Conservation (phyloP, 2,113 vertebrate species). For the Bettongia penicillata region DNA sequence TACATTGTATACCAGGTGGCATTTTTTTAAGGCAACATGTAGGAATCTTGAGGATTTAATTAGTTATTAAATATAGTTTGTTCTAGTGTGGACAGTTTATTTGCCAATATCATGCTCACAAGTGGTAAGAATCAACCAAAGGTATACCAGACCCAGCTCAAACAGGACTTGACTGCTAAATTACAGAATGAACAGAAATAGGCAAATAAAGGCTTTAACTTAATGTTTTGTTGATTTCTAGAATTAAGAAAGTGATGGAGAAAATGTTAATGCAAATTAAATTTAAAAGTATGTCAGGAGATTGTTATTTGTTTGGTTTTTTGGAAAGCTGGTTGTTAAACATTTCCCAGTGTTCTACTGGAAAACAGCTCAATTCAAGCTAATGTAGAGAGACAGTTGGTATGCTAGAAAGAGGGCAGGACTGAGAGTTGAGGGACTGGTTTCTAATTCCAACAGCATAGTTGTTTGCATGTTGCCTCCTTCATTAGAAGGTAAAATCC, state of each 20-base stretch:
- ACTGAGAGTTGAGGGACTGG: not conserved
- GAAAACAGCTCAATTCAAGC: not conserved
- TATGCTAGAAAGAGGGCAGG: not conserved
- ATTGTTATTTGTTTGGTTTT: not conserved
- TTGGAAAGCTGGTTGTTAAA: not conserved
- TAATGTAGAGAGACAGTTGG: not conserved
- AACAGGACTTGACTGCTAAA: not conserved
- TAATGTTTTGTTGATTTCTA: not conserved
- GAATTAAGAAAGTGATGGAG: not conserved
- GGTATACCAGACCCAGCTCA: not conserved
- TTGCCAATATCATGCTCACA: slow-evolving; percentile 24
- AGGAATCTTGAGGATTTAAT: slow-evolving; percentile 62
- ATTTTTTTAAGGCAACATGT: slow-evolving; percentile 24
- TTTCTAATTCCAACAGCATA: not conserved
- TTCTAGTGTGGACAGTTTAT: slow-evolving; percentile 56
- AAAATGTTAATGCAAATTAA: not conserved
- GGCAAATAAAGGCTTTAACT: not conserved
- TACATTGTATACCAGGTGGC: slow-evolving; percentile 61
- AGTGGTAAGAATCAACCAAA: not conserved
- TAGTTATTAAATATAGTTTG: slow-evolving; percentile 65
- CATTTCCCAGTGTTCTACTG: not conserved
- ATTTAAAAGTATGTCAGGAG: not conserved
- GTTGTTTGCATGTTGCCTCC: not conserved
- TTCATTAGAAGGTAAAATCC: not conserved
- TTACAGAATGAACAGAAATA: not conserved